Evolutionary conservation across 1,140 invertebrate species (phyloP).

Genomic region (Lasioglossum baleicum): DNA sequence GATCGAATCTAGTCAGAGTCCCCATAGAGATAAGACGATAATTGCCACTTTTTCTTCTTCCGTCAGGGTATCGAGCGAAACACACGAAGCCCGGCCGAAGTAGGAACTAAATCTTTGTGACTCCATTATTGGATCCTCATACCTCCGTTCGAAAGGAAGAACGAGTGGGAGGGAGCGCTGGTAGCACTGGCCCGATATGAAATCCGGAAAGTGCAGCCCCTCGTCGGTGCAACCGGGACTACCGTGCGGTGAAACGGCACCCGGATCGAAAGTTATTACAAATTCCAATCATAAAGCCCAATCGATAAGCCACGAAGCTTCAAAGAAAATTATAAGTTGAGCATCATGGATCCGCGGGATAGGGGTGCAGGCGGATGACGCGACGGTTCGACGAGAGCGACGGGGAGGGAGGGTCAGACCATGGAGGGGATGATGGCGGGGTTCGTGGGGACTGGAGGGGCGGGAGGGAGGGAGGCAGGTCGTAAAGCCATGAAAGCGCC

Average conservation of each 20-base stretch:
- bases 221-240: constrained; percentile 29
- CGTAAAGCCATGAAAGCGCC: constrained; percentile 68
- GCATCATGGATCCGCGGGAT: constrained; percentile 53
- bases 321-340: constrained; percentile 74
- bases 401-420: neutral
- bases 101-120: constrained; percentile 64
- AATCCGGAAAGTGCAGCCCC: constrained; percentile 50
- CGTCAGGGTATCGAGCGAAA: constrained; percentile 18
- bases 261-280: constrained; percentile 68
- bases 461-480: constrained; percentile 30
- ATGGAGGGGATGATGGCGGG: constrained; percentile 17
- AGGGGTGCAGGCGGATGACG: constrained; percentile 27
- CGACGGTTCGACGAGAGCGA: constrained; percentile 38
- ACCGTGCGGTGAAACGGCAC: constrained; percentile 56
- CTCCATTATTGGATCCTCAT: constrained; percentile 62
- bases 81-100: constrained; percentile 28
- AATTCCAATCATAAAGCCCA: constrained; percentile 72
- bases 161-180: neutral
- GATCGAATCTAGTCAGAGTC: neutral
- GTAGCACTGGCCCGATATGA: constrained; percentile 55
- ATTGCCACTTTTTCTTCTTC: constrained; percentile 46
- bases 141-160: constrained; percentile 14
- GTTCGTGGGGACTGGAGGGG: neutral
- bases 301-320: constrained; percentile 72
- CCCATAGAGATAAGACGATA: constrained; percentile 29